These are phyloP conservation scores for Drymonia ruficornis DNA, from an alignment of 2,888 invertebrate species.

Conservation along the genomic window DNA sequence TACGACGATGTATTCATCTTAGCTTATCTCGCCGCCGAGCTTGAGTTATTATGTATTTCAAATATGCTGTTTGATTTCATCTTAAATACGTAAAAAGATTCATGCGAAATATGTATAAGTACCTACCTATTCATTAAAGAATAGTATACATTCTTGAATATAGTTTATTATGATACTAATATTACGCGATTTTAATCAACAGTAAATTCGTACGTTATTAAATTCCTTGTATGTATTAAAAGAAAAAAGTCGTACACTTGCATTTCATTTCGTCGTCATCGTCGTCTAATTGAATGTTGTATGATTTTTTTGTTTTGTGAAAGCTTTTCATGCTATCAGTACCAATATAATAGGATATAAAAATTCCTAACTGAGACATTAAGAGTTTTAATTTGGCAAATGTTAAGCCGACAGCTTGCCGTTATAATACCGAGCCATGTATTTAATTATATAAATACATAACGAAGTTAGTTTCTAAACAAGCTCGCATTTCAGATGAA, in stretches of 20 bases:
- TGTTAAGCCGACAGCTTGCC: conserved; percentile 31
- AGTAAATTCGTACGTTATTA: too few species aligned
- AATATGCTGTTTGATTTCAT: conserved; percentile 1
- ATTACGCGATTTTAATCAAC: too few species aligned
- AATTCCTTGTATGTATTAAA: too few species aligned
- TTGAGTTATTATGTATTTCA: conserved; percentile 4
- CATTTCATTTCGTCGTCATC: too few species aligned
- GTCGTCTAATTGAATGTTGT: neutral
- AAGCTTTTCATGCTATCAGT: conserved; percentile 16
- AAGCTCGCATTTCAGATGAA: too few species aligned
- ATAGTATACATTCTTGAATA: neutral
- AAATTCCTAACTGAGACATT: conserved; percentile 29
- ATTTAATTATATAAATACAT: conserved; percentile 20
- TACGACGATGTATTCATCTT: conserved; percentile 18
- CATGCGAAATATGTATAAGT: neutral
- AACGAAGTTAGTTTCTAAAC: neutral
- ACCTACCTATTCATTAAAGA: conserved; percentile 20
- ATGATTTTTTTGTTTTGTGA: neutral
- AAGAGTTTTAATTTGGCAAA: conserved; percentile 25
- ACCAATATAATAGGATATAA: conserved; percentile 29
- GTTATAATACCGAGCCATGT: conserved; percentile 22
- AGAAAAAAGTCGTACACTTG: too few species aligned
- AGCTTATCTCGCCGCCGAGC: conserved; percentile 22
- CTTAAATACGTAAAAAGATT: neutral
- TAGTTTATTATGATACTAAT: neutral